phyloP scores from a whole-genome alignment of 2,888 invertebrate genomes.

The Ferdinandea cuprea region DNA sequence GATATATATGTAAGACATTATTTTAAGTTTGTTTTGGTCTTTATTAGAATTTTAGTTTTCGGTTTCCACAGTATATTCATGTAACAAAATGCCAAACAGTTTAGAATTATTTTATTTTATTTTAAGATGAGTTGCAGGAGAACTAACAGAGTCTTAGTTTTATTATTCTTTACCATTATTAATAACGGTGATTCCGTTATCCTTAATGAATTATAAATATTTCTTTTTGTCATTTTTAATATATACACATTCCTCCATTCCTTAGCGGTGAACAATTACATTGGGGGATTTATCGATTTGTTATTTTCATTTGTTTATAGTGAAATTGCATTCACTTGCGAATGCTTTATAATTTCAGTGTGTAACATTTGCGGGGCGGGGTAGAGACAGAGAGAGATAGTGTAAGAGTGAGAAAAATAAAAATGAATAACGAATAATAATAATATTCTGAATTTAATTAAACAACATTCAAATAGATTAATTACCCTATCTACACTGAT shows the following conservation, averaged over 20 bases:
- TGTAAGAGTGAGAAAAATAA: conserved; percentile 14
- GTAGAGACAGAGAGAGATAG: conserved; percentile 7
- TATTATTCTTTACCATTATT: conserved; percentile 9
- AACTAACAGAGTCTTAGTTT: not conserved
- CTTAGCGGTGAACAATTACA: conserved; percentile 10
- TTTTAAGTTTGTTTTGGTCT: conserved; percentile 40
- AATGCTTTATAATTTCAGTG: conserved; percentile 2
- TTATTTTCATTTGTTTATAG: not conserved
- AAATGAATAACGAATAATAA: not conserved
- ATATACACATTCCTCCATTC: conserved; percentile 9
- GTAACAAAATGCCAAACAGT: conserved; percentile 20
- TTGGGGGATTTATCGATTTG: not conserved
- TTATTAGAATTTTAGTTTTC: conserved; percentile 21
- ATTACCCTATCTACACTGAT: conserved; percentile 73
- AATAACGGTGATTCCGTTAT: not conserved
- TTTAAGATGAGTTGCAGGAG: not conserved
- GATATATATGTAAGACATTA: conserved; percentile 26
- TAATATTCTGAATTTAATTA: too few species aligned
- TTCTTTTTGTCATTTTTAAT: conserved; percentile 1
- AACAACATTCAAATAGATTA: conserved; percentile 58
- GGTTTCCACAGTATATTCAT: not conserved
- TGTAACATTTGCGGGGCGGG: conserved; percentile 22
- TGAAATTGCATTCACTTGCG: not conserved
- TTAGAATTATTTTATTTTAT: conserved; percentile 12
- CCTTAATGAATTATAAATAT: not conserved